Evolutionary conservation across 2,113 vertebrate species (phyloP), one percentile per base, ranked within the genome.

Genomic region (Sapajus apella): DNA sequence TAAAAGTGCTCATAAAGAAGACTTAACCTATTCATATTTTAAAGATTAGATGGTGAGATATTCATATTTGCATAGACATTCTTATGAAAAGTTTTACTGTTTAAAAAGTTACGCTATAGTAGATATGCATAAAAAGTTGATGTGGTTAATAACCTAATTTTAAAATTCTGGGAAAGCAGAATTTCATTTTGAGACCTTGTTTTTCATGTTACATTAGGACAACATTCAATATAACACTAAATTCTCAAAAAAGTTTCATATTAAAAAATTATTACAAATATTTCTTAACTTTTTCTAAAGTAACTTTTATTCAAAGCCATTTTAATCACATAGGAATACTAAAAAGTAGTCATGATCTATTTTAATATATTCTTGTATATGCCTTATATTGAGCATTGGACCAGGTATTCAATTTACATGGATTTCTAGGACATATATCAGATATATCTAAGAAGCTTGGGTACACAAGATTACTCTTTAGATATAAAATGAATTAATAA

Each of bases 121-220:
- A 43, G 84, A 40, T 92, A 95, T 82, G 95, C 37, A 86, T 86
- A 66, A 77, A 85, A 81, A 75, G 20, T 94, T 43, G 75, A 58
- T 82, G 32, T 94, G 84, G 94, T 95, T 95, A 96, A 95, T 95
- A 95, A 85, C 84, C 52, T 94, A 80, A 86, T 81, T 96, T 92
- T 95, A 89, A 77, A 94, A 61, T 91, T 8, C 84, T 43, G 61
- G 56, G 45, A 94, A 85, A 86, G 91, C 85, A 93, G 10, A 94
- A 68, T 95, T 91, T 96, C 77, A 91, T 75, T 91, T 81, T 82
- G 88, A 96, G 84, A 89, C 32, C 27, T 66, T 95, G 79, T 50
- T 96, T 90, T 97, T 64, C 72, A 50, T 94, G 66, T 89, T 64
- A 70, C 40, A 76, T 76, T 64, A 85, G 17, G 91, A 70, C 80